These are phyloP conservation scores for Nasonia giraulti DNA, from an alignment of 1,140 invertebrate species.

Conservation along the genomic window DNA sequence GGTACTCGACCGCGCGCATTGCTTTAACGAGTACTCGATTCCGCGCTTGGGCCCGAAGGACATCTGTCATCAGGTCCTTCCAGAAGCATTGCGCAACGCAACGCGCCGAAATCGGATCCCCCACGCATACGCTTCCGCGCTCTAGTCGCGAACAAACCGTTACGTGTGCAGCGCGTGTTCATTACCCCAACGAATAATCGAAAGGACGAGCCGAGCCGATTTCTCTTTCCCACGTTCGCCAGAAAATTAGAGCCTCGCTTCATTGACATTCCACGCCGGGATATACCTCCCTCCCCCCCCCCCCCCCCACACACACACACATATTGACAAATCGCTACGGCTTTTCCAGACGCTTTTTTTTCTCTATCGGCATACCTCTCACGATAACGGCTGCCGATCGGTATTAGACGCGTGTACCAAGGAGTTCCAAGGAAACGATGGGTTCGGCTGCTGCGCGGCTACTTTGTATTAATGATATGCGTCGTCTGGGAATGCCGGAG, in stretches of 20 bases:
- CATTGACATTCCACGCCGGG: slow-evolving; percentile 31
- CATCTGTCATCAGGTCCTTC: too few species aligned
- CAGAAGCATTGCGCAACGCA: too few species aligned
- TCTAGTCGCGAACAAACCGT: too few species aligned
- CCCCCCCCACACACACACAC: too few species aligned
- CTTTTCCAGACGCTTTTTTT: neutral
- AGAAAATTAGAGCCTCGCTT: slow-evolving; percentile 15
- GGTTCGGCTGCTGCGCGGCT: neutral
- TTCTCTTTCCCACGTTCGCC: slow-evolving; percentile 48
- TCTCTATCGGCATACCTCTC: neutral
- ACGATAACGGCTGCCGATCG: neutral
- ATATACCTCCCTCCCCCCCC: too few species aligned
- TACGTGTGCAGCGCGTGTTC: too few species aligned
- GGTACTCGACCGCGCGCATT: neutral
- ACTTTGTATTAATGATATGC: slow-evolving; percentile 1
- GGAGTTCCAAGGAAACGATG: neutral
- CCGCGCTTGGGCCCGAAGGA: neutral
- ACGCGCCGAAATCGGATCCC: too few species aligned
- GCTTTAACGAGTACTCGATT: neutral
- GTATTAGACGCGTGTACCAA: neutral
- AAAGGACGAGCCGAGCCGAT: slow-evolving; percentile 5
- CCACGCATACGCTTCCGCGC: too few species aligned
- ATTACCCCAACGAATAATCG: neutral
- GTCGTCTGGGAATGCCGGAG: neutral
- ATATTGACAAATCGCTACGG: slow-evolving; percentile 20